Conservation (phyloP, 2,113 vertebrate genomes). For the human region DNA sequence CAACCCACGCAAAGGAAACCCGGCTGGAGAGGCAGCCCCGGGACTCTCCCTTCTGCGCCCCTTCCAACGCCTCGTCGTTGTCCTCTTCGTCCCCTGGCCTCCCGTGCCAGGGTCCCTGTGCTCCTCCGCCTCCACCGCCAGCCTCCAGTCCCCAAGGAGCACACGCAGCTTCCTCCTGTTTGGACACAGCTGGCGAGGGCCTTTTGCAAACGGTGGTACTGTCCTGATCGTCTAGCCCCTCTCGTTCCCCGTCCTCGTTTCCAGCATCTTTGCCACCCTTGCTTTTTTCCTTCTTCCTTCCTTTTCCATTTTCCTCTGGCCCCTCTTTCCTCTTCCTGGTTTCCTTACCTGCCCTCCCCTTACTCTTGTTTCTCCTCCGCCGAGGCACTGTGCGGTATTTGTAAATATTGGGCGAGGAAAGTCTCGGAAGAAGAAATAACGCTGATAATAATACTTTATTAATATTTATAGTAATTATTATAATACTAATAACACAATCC, state of each 20-base stretch:
- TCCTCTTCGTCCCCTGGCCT: conserved; percentile 63
- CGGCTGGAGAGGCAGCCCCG: conserved; percentile 81
- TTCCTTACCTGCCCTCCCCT: neutral
- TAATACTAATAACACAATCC: conserved; percentile 78
- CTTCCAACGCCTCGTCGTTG: conserved; percentile 50
- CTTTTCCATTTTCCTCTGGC: conserved; percentile 23
- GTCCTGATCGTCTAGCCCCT: conserved; percentile 84
- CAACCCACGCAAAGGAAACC: conserved; percentile 78
- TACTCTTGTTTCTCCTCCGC: conserved; percentile 61
- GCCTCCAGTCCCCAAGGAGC: conserved; percentile 71
- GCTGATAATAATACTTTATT: conserved; percentile 74
- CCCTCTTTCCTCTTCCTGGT: neutral
- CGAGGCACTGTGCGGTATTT: conserved; percentile 83
- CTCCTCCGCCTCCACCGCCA: conserved; percentile 61
- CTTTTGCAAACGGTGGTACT: conserved; percentile 88
- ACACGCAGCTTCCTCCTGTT: conserved; percentile 76
- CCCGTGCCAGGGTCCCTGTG: conserved; percentile 76
- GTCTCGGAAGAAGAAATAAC: conserved; percentile 83
- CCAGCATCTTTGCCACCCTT: conserved; percentile 47
- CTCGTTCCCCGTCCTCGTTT: neutral
- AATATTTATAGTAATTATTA: conserved; percentile 80
- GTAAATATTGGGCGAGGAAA: conserved; percentile 87
- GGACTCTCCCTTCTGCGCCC: conserved; percentile 79
- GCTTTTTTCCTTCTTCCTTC: neutral
- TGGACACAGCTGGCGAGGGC: conserved; percentile 84